phyloP scores from a whole-genome alignment of 2,888 invertebrate species.

The Lycaena phlaeas region DNA sequence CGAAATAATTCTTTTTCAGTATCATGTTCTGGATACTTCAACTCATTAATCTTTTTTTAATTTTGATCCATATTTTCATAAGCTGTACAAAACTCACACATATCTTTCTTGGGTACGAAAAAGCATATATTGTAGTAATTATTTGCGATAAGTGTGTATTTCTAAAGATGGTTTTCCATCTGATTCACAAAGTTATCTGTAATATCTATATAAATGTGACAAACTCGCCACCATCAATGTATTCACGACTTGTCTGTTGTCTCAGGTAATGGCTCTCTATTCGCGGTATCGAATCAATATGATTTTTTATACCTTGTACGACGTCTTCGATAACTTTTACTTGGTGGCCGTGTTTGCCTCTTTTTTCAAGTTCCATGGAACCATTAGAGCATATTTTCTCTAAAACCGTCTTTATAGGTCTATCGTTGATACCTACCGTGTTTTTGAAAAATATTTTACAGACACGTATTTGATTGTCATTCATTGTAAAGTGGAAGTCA shows the following conservation, averaged over 20 bases:
- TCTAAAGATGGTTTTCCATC: neutral
- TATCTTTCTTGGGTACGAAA: neutral
- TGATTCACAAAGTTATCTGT: neutral
- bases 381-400: conserved; percentile 8
- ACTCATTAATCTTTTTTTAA: neutral
- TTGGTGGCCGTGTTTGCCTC: neutral
- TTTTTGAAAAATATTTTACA: conserved; percentile 20
- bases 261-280: conserved; percentile 5
- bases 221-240: neutral
- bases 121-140: neutral
- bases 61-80: conserved; percentile 1
- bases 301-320: conserved; percentile 5
- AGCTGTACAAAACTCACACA: neutral
- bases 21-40: neutral
- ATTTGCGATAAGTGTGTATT: neutral
- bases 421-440: conserved; percentile 19
- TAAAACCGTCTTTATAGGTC: conserved; percentile 19
- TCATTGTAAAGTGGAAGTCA: conserved; percentile 4
- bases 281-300: conserved; percentile 7
- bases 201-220: neutral
- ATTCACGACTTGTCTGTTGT: conserved; percentile 4
- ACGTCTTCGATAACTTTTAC: neutral
- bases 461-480: conserved; percentile 10
- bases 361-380: neutral
- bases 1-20: neutral